These are phyloP conservation scores for Araneus ventricosus DNA, from an alignment of 1,140 invertebrate genomes.

Conservation along the genomic window DNA sequence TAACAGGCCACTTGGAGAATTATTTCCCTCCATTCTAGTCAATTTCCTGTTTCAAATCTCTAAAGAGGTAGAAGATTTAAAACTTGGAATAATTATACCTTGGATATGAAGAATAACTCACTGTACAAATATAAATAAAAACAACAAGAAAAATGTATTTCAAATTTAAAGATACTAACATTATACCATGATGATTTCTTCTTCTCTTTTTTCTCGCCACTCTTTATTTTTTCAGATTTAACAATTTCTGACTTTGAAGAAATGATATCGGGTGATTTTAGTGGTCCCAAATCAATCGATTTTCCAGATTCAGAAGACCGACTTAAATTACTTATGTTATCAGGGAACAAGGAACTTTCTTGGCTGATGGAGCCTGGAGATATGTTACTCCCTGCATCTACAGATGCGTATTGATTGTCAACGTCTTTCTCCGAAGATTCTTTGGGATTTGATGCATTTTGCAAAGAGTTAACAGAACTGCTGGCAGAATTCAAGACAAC, in stretches of 20 bases:
- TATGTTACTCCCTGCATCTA: constrained; percentile 34
- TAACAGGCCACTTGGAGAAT: too few species aligned
- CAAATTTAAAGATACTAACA: constrained; percentile 77
- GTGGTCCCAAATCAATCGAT: constrained; percentile 69
- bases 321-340: constrained; percentile 68
- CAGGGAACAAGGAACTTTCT: constrained; percentile 64
- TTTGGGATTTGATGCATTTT: constrained; percentile 13
- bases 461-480: constrained; percentile 27
- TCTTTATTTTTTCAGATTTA: constrained; percentile 63
- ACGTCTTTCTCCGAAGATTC: constrained; percentile 35
- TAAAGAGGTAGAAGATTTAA: background rate
- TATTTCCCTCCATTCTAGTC: too few species aligned
- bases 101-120: too few species aligned
- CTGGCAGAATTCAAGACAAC: constrained; percentile 27
- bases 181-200: constrained; percentile 80
- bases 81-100: background rate
- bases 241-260: constrained; percentile 62
- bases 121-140: background rate
- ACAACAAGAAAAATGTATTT: background rate
- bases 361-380: constrained; percentile 43
- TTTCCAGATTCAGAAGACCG: constrained; percentile 76
- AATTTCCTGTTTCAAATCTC: too few species aligned
- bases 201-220: constrained; percentile 78
- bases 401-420: constrained; percentile 31
- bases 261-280: constrained; percentile 58